Base-by-base conservation (phyloP, 2,888 invertebrate genomes). In the Neuroscelio doddi region DNA sequence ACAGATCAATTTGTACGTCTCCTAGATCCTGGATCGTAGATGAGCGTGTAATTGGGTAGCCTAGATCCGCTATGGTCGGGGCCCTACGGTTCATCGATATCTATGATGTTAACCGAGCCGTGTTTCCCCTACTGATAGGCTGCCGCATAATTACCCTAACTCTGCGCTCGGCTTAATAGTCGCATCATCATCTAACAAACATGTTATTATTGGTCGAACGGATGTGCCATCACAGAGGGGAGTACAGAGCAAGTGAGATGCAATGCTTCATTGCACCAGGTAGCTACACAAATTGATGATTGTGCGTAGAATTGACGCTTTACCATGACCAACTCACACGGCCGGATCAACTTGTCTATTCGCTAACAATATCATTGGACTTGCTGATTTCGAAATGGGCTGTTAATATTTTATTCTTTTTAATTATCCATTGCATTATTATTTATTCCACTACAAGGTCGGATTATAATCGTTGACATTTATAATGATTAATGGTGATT, bases 1-100 rank as follows among this genome's bases (percentile, higher is more conserved):
- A 75, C 75, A 73, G 76, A 80, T 79, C 79, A 81, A 81, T 80
- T 80, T 77, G 77, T 78, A 73, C 76, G 70, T 79, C 76, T 81
- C 78, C 73, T 73, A 75, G 77, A 77, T 77, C 76, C 75, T 65
- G 70, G 73, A 75, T 80, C 75, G 73, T 69, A 79, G 74, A 81
- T 77, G 79, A 76, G 76, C 79, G 77, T 76, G 74, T 81, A 80
- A 81, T 80, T 81, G 78, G 75, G 74, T 75, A 77, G 71, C 71
- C 79, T 70, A 77, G 76, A 78, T 79, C 75, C 68, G 68, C 64
- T 56, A 67, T 53, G 49, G 64, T 69, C 63, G 63, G 36, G 51
- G 36, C 16, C 58, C 62, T 49, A 74, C 68, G 72, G 71, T 76
- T 76, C 78, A 75, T 78, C 77, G 77, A 77, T 77, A 77, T 75